Conservation (phyloP, 2,888 invertebrate genomes). For the Aricia artaxerxes region DNA sequence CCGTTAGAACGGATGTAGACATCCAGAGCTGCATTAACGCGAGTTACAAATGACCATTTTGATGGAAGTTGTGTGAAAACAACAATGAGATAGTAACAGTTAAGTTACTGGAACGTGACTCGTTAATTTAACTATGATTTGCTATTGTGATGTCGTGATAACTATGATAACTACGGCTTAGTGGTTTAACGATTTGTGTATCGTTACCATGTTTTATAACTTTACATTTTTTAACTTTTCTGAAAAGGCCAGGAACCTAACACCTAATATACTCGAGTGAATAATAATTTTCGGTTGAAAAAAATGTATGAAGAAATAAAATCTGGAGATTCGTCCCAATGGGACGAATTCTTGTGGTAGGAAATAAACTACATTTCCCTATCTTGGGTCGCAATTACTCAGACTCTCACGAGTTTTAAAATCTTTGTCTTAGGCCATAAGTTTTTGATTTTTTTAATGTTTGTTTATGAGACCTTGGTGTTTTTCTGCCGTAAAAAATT, state of each 20-base stretch:
- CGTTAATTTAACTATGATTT: constrained; percentile 39
- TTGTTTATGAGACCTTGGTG: neutral
- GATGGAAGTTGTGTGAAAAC: constrained; percentile 27
- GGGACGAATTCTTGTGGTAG: neutral
- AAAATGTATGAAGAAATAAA: too few species aligned
- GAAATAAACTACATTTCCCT: neutral
- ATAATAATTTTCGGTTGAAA: too few species aligned
- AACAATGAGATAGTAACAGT: constrained; percentile 39
- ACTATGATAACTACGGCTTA: neutral
- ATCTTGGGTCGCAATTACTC: neutral
- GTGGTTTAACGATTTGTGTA: neutral
- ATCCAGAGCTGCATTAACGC: neutral
- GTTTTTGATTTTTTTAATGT: neutral
- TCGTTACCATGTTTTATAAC: neutral
- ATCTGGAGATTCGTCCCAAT: too few species aligned
- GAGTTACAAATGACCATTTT: constrained; percentile 28
- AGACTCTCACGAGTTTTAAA: neutral
- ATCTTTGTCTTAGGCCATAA: neutral
- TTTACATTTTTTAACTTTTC: neutral
- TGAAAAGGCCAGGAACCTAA: too few species aligned
- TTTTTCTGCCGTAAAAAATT: neutral
- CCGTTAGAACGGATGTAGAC: neutral
- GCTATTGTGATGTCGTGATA: constrained; percentile 25
- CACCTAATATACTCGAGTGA: too few species aligned
- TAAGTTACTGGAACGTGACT: constrained; percentile 41